Evolutionary conservation across 2,113 vertebrate genomes (phyloP), one percentile per base, ranked within the genome.

Genomic region (Clarias gariepinus): DNA sequence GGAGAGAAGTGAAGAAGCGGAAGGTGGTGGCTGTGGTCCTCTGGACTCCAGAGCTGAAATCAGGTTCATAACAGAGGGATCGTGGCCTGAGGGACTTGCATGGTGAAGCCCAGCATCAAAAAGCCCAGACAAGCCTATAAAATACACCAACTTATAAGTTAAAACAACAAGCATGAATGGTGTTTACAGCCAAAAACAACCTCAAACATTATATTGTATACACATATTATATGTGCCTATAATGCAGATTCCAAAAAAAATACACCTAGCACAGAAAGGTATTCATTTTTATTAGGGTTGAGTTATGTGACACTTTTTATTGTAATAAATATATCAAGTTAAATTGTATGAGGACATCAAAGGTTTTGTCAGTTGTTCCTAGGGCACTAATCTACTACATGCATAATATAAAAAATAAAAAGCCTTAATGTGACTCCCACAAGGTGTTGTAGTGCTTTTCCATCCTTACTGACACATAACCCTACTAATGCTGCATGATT

Each of bases 21-120:
- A 97, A 66, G 97, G 97, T 3, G 97, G 97, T 25, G 97, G 96
- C 91, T 98, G 97, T 30, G 97, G 97, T 63, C 95, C 97, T 86
- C 97, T 94, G 7, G 97, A 98, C 93, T 98, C 97, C 92, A 98
- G 94, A 66, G 97, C 97, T 0, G 97, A 98, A 90, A 98, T 98
- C 91, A 98, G 95, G 93, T 98, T 98, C 97, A 98, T 98, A 90
- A 98, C 97, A 0, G 97, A 98, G 73, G 97, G 96, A 82, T 98
- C 97, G 0, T 96, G 96, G 60, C 95, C 96, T 19, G 96, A 96
- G 2, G 96, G 96, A 91, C 96, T 96, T 16, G 96, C 95, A 52
- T 97, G 97, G 92, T 98, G 97, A 57, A 98, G 95, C 82, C 97
- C 97, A 64, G 97, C 96, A 93, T 98, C 97, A 83, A 98, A 98